phyloP scores from a whole-genome alignment of 2,888 invertebrate species.

The Biston stratarius region DNA sequence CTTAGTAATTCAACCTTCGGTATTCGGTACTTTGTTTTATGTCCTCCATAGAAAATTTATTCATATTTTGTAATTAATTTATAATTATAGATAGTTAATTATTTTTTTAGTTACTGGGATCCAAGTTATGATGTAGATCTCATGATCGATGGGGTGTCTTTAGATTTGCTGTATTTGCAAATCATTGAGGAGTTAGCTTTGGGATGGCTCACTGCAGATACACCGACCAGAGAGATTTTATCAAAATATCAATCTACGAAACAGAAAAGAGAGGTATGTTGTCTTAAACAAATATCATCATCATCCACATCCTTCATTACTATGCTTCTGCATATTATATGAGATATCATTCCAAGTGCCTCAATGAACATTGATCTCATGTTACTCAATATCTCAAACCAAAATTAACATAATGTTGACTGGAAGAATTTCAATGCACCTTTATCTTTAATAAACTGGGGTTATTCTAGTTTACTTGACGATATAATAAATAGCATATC shows the following conservation, averaged over 20 bases:
- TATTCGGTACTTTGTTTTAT: too few species aligned
- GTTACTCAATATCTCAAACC: conserved; percentile 5
- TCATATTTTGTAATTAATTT: too few species aligned
- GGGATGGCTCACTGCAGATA: conserved; percentile 93
- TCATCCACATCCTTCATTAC: background rate
- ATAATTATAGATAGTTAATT: too few species aligned
- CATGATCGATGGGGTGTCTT: conserved; percentile 92
- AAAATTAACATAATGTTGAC: conserved; percentile 16
- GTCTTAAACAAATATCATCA: background rate
- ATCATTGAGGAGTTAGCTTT: conserved; percentile 94
- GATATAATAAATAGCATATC: conserved; percentile 7
- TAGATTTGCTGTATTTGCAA: conserved; percentile 95
- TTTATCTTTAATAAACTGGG: conserved; percentile 25
- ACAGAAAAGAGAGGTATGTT: conserved; percentile 92
- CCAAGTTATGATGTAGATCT: conserved; percentile 93
- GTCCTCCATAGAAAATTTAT: too few species aligned
- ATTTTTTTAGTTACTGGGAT: conserved; percentile 94
- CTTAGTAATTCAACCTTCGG: too few species aligned
- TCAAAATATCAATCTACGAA: conserved; percentile 90
- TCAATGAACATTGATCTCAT: conserved; percentile 1
- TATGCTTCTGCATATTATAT: too few species aligned
- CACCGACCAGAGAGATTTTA: conserved; percentile 89
- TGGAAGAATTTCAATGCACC: conserved; percentile 22
- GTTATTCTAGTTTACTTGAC: conserved; percentile 25
- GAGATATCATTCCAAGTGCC: background rate